Percentiles rank a stretch among this genome's conserved stretches.
Conservation (phyloP, 2,797 vertebrate genomes). For the Megaceryle alcyon region DNA sequence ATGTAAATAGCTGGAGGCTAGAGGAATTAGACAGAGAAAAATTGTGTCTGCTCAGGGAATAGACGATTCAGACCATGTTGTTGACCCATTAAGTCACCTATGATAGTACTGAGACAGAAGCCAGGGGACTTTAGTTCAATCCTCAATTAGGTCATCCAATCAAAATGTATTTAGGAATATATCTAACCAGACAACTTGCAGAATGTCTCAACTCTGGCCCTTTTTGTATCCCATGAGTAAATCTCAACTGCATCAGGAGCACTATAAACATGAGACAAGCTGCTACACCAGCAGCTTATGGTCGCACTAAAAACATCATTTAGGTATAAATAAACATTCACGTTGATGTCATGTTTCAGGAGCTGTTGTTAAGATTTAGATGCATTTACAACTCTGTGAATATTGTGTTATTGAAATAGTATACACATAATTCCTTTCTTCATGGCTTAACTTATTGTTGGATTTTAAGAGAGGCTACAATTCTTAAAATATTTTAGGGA, state of each 20-base stretch:
- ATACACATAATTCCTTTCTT: neutral
- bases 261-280: neutral
- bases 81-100: conserved; percentile 53
- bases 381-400: neutral
- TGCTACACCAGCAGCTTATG: neutral
- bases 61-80: conserved; percentile 44
- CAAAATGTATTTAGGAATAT: neutral
- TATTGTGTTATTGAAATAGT: neutral
- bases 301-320: neutral
- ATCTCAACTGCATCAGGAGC: neutral
- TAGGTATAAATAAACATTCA: neutral
- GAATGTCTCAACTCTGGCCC: neutral
- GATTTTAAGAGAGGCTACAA: neutral
- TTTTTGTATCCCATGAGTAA: conserved; percentile 5
- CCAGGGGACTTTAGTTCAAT: conserved; percentile 40
- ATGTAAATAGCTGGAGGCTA: conserved; percentile 64
- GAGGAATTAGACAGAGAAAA: conserved; percentile 63
- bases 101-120: conserved; percentile 17
- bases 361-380: neutral
- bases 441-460: neutral
- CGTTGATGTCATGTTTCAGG: neutral
- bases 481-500: neutral
- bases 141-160: conserved; percentile 66
- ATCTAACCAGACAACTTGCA: neutral
- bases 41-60: conserved; percentile 1